These are phyloP conservation scores for Acanthiza pusilla DNA, from an alignment of 2,797 vertebrate genomes.

Conservation along the genomic window DNA sequence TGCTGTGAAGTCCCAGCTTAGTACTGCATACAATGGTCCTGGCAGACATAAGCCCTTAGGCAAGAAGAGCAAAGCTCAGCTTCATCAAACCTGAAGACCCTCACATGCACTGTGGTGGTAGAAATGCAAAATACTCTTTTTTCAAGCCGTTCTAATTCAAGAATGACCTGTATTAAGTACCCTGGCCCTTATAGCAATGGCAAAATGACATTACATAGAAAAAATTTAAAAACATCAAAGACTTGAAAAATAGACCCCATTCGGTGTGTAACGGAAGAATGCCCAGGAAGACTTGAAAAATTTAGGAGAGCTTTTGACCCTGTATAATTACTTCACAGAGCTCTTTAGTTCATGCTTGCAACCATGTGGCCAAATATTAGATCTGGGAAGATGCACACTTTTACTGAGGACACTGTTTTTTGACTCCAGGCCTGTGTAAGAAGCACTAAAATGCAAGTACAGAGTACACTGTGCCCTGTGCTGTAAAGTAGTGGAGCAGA, in stretches of 20 bases:
- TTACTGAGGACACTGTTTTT: not conserved
- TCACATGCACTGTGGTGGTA: not conserved
- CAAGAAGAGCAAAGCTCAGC: not conserved
- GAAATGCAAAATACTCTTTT: not conserved
- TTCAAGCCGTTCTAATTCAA: not conserved
- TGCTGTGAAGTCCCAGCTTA: not conserved
- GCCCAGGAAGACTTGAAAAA: not conserved
- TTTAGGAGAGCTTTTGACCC: not conserved
- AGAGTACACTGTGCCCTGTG: rapidly evolving
- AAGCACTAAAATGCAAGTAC: not conserved
- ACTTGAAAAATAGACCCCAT: not conserved
- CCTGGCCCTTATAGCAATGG: not conserved
- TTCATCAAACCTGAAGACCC: not conserved
- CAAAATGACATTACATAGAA: not conserved
- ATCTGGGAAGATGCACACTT: not conserved
- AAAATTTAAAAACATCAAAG: not conserved
- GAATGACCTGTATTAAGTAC: not conserved
- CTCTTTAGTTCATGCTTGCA: not conserved
- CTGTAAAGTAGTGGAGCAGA: not conserved
- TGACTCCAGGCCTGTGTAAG: not conserved
- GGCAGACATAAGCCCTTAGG: not conserved
- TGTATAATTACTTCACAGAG: not conserved
- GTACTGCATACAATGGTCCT: not conserved
- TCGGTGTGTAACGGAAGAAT: not conserved
- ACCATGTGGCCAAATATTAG: not conserved